Evolutionary conservation across 2,113 vertebrate species (phyloP), one percentile per base, ranked within the genome.

Genomic region (Megaptera novaeangliae): DNA sequence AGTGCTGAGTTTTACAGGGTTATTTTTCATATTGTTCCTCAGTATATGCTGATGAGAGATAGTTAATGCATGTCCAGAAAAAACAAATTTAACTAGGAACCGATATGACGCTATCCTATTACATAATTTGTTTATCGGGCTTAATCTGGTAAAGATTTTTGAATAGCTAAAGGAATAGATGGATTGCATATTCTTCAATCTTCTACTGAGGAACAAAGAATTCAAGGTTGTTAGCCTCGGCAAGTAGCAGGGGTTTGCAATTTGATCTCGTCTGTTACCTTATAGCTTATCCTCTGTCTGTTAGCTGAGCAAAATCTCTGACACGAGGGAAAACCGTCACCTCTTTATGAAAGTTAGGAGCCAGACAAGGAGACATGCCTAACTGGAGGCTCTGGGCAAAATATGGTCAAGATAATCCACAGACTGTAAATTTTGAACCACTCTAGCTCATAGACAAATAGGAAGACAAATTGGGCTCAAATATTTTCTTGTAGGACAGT

Each of bases 31-130:
- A 64, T 74, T 86, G 17, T 68, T 57, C 63, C 39, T 92, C 59
- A 31, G 49, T 63, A 25, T 95, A 84, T 80, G 82, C 69, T 77
- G 11, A 80, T 87, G 78, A 84, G 57, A 95, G 49, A 89, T 20
- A 83, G 12, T 64, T 92, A 94, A 86, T 74, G 10, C 23, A 61
- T 52, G 87, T 83, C 55, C 61, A 84, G 66, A 68, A 83, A 49
- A 90, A 92, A 75, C 12, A 31, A 86, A 68, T 89, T 96, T 92
- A 93, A 59, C 34, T 57, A 57, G 89, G 31, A 96, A 66, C 55
- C 71, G 74, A 71, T 94, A 68, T 31, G 66, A 94, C 25, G 17
- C 49, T 52, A 55, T 87, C 71, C 6, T 57, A 57, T 77, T 59
- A 87, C 29, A 18, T 80, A 88, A 75, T 83, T 95, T 1, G 1